Base-by-base conservation (phyloP, 92 coral and sea anemone genomes). In the Chrysogorgia sp. region DNA sequence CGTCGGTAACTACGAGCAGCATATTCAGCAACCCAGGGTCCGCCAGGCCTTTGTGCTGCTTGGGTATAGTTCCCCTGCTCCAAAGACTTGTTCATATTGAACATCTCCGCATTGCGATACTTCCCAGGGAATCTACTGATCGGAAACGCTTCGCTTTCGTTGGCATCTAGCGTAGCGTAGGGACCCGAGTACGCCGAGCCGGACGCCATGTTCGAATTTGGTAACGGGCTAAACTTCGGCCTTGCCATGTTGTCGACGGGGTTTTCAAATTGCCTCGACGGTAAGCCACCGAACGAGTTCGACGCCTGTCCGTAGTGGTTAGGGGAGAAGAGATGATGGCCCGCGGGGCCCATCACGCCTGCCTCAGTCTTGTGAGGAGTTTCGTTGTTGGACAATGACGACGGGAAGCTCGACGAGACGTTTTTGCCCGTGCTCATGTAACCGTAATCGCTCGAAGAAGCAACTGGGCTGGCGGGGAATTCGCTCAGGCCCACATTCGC, bases 221-320 rank as follows among this genome's bases (percentile, higher is more conserved):
- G 13, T 57, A 57, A 57, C 63, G 79, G 79, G 49, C 23, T 31
- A 14, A 48, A 72, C 25, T 72, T 72, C 79, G 14, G 33, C 49
- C 79, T 53, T 0, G 79, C 31, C 19, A 69, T 23, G 17, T n/a
- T n/a, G n/a, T 72, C 79, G 33, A 72, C 14, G 33, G 35, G 22
- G 19, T 55, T 59, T 52, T 72, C 48, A 52, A 72, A 72, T 45
- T 71, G 77, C 45, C 77, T 26, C 24, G 77, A 52, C 25, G 53
- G 63, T n/a, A n/a, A n/a, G 13, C 29, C 30, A 32, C 63, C 79
- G 22, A 53, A 72, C 22, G 19, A 21, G 35, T 52, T 72, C 64
- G 12, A 53, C 21, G 63, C 65, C 7, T 72, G 63, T 9, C 58
- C 58, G 55, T 48, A 72, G 34, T 53, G 47, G 50, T 72, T 72